Evolutionary conservation across 2,888 invertebrate species (phyloP), one percentile per base, ranked within the genome.

Genomic region (Clunio marinus): DNA sequence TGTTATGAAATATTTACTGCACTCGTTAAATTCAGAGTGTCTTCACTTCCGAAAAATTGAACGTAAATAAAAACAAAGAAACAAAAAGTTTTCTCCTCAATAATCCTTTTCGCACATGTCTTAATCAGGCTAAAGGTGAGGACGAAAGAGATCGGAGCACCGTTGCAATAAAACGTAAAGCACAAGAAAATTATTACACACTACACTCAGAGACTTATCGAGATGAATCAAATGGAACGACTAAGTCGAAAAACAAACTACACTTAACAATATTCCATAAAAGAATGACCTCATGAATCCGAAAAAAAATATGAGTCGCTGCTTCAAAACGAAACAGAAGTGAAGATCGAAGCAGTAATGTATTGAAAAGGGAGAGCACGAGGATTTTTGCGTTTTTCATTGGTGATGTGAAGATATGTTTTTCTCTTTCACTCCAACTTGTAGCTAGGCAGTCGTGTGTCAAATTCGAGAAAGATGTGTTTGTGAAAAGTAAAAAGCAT

Each of bases 211-310:
- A 24, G 57, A 57, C 27, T 57, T 57, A 57, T 57, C 68, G 58
- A 35, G 68, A 68, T 58, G 58, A 58, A 68, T 35, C 41, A 58
- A 68, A 57, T 68, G 68, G 58, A 68, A 68, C 35, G 57, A 68
- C 68, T 68, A 68, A 68, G 46, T 46, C 55, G 60, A 60, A 60
- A 68, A 58, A 68, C 58, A 57, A 25, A 58, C 57, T 24, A 67
- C 67, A 68, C 68, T 25, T 41, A 68, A 68, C 57, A 58, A 41
- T 58, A 27, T 68, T 68, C 57, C 25, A 68, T 68, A 46, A 41
- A 68, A 46, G 68, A 68, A 68, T 68, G 68, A 68, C 68, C 67
- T 51, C 55, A 46, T 58, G 65, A 65, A 32, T 27, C 51, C 25
- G 57, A 57, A 57, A 57, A 32, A 57, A 57, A 57, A 17, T 51